phyloP scores from a whole-genome alignment of 2,888 invertebrate species.

The Notodonta ziczac region DNA sequence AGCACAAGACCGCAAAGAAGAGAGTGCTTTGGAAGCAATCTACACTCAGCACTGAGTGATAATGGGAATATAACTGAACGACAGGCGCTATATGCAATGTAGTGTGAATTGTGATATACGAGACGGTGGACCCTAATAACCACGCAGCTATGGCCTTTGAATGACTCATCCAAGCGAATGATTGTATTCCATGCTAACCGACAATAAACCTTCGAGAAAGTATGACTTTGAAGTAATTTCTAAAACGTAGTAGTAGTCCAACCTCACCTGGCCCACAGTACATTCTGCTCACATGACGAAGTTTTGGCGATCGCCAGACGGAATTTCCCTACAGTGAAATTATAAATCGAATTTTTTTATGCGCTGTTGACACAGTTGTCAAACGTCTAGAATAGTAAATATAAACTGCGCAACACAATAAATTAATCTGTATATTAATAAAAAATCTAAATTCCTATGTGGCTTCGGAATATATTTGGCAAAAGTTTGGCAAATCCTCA shows the following conservation, averaged over 20 bases:
- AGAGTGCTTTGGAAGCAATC: background rate
- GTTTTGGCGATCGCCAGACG: background rate
- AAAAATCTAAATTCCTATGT: constrained; percentile 48
- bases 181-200: constrained; percentile 44
- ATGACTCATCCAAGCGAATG: constrained; percentile 51
- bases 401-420: constrained; percentile 40
- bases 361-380: background rate
- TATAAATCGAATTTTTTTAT: background rate
- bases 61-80: no score
- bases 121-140: background rate
- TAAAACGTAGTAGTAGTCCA: background rate
- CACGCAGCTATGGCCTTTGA: background rate
- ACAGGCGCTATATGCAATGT: no score
- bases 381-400: constrained; percentile 22
- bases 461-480: constrained; percentile 43
- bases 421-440: constrained; percentile 46
- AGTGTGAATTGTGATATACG: no score
- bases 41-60: no score
- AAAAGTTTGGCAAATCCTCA: constrained; percentile 63
- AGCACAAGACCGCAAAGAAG: no score
- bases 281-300: background rate
- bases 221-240: constrained; percentile 1
- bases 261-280: background rate
- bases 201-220: constrained; percentile 34
- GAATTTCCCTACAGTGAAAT: background rate